Percentiles rank a stretch among this genome's conserved stretches.
phyloP scores from a whole-genome alignment of 2,888 invertebrate genomes.

The Laothoe populi region DNA sequence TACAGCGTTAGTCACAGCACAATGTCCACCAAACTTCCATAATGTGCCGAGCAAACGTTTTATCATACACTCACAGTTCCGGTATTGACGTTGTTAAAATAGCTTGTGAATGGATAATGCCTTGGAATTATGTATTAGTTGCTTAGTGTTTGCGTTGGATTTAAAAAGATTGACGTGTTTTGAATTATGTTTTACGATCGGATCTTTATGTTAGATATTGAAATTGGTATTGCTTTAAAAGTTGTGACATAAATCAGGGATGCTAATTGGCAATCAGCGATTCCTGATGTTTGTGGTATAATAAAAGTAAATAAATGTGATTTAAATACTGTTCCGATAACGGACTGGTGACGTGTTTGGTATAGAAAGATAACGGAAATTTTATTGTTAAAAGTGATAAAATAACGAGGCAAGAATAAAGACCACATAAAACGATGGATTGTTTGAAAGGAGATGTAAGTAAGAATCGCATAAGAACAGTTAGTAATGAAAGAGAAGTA shows the following conservation, averaged over 20 bases:
- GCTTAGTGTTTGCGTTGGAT: constrained; percentile 9
- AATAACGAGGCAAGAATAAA: background rate
- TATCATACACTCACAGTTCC: constrained; percentile 15
- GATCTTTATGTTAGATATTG: background rate
- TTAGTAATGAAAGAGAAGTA: background rate
- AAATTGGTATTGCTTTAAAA: background rate
- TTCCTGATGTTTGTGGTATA: background rate
- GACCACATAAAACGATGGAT: background rate
- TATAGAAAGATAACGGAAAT: background rate
- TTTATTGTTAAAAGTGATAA: background rate
- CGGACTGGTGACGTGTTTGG: no score
- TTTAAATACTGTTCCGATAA: no score
- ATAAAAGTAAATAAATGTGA: background rate
- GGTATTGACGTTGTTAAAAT: constrained; percentile 12
- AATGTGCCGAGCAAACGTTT: constrained; percentile 11
- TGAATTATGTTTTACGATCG: background rate
- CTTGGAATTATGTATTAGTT: constrained; percentile 23
- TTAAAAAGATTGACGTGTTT: constrained; percentile 12
- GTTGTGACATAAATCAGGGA: background rate
- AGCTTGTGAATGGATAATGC: constrained; percentile 22
- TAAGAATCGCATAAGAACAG: background rate
- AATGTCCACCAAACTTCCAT: constrained; percentile 21
- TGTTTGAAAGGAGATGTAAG: background rate
- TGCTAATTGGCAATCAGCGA: background rate
- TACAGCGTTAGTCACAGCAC: constrained; percentile 15